Percentiles rank a stretch among this genome's conserved stretches.
Evolutionary conservation across 2,888 invertebrate genomes (phyloP).

Genomic region (Patella pellucida): DNA sequence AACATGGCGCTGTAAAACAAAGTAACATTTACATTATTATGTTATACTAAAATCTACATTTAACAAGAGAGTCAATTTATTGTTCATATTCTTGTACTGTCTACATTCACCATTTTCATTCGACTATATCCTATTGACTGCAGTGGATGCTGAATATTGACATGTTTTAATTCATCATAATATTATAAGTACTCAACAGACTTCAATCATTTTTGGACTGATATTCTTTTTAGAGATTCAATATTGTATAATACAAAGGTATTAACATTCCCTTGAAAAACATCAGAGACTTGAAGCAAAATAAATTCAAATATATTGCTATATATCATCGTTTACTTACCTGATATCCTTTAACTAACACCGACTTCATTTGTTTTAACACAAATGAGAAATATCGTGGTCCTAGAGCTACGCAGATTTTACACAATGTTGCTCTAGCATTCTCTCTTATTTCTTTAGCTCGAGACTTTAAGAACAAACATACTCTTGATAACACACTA

Average conservation of each 20-base stretch:
- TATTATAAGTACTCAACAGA: no score
- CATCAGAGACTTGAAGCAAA: no score
- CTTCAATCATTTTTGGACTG: no score
- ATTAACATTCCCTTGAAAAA: no score
- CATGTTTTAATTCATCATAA: no score
- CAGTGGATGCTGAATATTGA: no score
- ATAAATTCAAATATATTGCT: no score
- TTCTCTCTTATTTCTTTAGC: conserved; percentile 87
- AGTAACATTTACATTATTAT: neutral
- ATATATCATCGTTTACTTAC: conserved; percentile 44
- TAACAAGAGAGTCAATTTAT: neutral
- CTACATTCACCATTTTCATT: no score
- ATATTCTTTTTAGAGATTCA: no score
- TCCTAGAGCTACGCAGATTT: conserved; percentile 89
- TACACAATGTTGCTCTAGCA: conserved; percentile 91
- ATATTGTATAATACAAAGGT: no score
- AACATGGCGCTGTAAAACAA: conserved; percentile 80
- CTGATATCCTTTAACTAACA: conserved; percentile 91
- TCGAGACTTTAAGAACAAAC: conserved; percentile 90
- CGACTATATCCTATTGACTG: no score
- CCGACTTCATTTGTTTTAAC: conserved; percentile 83
- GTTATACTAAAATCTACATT: neutral
- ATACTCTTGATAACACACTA: conserved; percentile 78
- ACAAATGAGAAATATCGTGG: conserved; percentile 83
- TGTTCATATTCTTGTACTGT: neutral